Evolutionary conservation across 1,140 invertebrate genomes (phyloP).

Genomic region (Hetaerina americana): DNA sequence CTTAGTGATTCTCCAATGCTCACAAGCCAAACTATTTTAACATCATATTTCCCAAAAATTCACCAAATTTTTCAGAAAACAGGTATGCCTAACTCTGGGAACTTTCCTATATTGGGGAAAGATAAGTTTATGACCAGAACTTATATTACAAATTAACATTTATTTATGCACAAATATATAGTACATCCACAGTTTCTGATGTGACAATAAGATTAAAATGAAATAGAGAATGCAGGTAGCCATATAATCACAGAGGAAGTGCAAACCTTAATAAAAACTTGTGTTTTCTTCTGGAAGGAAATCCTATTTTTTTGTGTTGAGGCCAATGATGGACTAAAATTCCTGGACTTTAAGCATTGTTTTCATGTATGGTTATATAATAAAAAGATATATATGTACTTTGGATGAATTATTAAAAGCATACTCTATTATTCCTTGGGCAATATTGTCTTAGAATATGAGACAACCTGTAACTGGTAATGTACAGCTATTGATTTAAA

Average conservation of each 20-base stretch:
- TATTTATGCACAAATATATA: constrained; percentile 1
- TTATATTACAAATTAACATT: background rate
- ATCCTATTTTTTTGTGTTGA: no score
- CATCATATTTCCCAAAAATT: no score
- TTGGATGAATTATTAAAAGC: background rate
- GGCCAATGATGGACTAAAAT: no score
- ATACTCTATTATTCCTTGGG: background rate
- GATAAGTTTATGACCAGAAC: background rate
- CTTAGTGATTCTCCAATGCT: no score
- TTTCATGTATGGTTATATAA: no score
- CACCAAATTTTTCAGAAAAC: no score
- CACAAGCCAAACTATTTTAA: no score
- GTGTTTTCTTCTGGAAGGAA: no score
- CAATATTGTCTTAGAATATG: background rate
- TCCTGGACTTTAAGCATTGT: no score
- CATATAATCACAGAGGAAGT: background rate
- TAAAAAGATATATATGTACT: no score
- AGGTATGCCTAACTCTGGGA: no score
- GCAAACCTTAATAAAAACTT: background rate
- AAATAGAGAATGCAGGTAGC: background rate
- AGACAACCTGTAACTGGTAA: background rate
- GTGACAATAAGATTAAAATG: background rate
- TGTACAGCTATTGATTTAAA: background rate
- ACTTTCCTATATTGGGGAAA: no score
- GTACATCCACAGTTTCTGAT: background rate